Conservation (phyloP, 2,888 invertebrate genomes). For the Serrognathus titanus region DNA sequence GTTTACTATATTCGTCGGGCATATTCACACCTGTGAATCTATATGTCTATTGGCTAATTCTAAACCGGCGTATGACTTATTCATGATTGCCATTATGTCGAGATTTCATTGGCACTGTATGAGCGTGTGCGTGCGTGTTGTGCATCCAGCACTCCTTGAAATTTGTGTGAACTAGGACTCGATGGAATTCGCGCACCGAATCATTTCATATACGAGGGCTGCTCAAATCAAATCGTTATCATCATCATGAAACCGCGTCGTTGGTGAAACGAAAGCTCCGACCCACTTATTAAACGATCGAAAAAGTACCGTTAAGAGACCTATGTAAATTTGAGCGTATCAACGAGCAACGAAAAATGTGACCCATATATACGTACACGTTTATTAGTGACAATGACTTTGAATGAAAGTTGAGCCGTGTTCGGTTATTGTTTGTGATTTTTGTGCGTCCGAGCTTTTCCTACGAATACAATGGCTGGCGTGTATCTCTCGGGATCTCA, state of each 20-base stretch:
- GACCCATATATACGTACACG: conserved; percentile 8
- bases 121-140: background rate
- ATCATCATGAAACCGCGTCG: too few relatives aligned
- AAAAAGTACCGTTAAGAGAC: too few relatives aligned
- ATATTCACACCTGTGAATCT: conserved; percentile 23
- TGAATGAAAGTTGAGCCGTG: conserved; percentile 22
- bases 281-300: too few relatives aligned
- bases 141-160: conserved; percentile 3
- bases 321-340: too few relatives aligned
- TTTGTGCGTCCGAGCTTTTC: conserved; percentile 11
- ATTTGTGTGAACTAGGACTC: background rate
- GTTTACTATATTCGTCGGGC: conserved; percentile 23
- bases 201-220: too few relatives aligned
- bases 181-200: too few relatives aligned
- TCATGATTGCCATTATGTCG: conserved; percentile 2
- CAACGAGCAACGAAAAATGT: background rate
- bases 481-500: conserved; percentile 14
- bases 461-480: conserved; percentile 16
- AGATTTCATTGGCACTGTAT: conserved; percentile 6
- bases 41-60: conserved; percentile 13
- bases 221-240: too few relatives aligned
- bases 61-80: conserved; percentile 9
- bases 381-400: conserved; percentile 25
- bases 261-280: too few relatives aligned
- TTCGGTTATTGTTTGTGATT: conserved; percentile 12